Evolutionary conservation across 53 echinoderm and acorn worm species (phyloP).

Genomic region (Luidia sarsii): DNA sequence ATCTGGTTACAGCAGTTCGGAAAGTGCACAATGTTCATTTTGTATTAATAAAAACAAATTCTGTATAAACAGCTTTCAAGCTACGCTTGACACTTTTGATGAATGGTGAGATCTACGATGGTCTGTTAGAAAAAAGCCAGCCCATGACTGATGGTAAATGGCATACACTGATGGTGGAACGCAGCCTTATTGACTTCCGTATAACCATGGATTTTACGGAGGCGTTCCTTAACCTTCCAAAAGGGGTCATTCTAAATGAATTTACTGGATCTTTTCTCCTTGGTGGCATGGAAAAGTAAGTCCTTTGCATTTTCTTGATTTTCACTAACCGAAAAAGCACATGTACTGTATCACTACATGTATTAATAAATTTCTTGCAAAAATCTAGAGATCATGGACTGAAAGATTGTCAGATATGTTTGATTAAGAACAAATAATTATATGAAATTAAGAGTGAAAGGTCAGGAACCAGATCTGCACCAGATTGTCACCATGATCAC

Average conservation of each 20-base stretch:
- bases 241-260: slow-evolving; percentile 2
- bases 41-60: background rate
- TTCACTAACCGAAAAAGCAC: too few relatives aligned
- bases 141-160: slow-evolving; percentile 27
- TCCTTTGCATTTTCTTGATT: too few relatives aligned
- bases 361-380: too few relatives aligned
- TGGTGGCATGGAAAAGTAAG: slow-evolving; percentile 36
- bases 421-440: too few relatives aligned
- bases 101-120: slow-evolving; percentile 22
- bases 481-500: too few relatives aligned
- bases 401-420: too few relatives aligned
- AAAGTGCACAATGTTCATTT: background rate
- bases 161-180: slow-evolving; percentile 29
- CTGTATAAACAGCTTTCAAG: slow-evolving; percentile 1
- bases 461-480: too few relatives aligned
- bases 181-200: slow-evolving; percentile 23
- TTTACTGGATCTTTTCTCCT: slow-evolving; percentile 35
- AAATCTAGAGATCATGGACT: too few relatives aligned
- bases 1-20: too few relatives aligned
- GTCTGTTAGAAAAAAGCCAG: background rate
- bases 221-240: slow-evolving; percentile 22
- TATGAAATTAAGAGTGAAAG: too few relatives aligned
- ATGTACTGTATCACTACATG: too few relatives aligned
- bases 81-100: slow-evolving; percentile 11
- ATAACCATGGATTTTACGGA: slow-evolving; percentile 24